Percentiles rank a stretch among this genome's conserved stretches.
Evolutionary conservation across 2,797 vertebrate species (phyloP).

Genomic region (Oophaga sylvatica): DNA sequence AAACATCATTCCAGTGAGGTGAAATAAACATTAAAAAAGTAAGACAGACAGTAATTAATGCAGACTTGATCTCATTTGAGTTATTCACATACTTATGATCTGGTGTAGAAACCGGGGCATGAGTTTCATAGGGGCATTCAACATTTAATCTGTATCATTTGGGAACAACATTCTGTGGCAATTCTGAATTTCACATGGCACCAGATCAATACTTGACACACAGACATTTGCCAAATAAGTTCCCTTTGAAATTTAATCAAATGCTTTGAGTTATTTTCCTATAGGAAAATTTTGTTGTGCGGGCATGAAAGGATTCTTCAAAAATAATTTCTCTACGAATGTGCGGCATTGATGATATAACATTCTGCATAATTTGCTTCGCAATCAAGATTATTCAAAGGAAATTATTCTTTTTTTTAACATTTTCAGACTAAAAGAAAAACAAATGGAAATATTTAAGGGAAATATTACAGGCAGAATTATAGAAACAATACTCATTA

Average conservation of each 20-base stretch:
- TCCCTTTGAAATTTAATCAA: slow-evolving; percentile 2
- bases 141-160: slow-evolving; percentile 23
- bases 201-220: slow-evolving; percentile 29
- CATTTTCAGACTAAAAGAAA: background rate
- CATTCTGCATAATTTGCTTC: background rate
- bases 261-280: background rate
- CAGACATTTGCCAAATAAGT: background rate
- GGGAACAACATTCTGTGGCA: background rate
- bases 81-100: background rate
- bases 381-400: background rate
- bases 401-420: background rate
- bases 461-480: background rate
- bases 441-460: background rate
- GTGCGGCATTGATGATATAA: background rate
- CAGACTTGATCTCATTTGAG: slow-evolving; percentile 2
- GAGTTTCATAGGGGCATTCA: slow-evolving; percentile 12
- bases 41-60: slow-evolving; percentile 28
- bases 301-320: background rate
- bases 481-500: background rate
- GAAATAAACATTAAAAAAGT: background rate
- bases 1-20: background rate
- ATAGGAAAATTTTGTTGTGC: background rate
- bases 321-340: background rate
- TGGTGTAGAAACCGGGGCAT: background rate
- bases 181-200: background rate